These are phyloP conservation scores for Coracias cyanogaster DNA, from an alignment of 2,797 vertebrate genomes.

Conservation along the genomic window DNA sequence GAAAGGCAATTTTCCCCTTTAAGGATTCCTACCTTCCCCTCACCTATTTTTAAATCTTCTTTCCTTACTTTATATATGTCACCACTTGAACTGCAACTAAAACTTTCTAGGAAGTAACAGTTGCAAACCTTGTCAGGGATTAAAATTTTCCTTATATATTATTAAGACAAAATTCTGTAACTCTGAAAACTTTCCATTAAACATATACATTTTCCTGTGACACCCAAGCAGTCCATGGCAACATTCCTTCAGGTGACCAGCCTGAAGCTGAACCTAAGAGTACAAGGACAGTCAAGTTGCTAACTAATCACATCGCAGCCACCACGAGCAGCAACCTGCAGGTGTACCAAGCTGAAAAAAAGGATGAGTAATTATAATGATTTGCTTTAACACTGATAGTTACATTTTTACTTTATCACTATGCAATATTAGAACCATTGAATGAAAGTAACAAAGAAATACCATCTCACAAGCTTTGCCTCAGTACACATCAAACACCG, in stretches of 20 bases:
- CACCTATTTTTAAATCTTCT: neutral
- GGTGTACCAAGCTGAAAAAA: neutral
- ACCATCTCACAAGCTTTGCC: neutral
- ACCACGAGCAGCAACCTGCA: neutral
- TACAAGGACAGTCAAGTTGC: fast-evolving
- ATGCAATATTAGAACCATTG: neutral
- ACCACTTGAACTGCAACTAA: neutral
- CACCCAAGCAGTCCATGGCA: neutral
- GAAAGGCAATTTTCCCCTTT: neutral
- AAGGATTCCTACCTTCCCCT: neutral
- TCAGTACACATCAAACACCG: neutral
- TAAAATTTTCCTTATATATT: neutral
- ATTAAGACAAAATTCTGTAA: neutral
- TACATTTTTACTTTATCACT: neutral
- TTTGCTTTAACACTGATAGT: neutral
- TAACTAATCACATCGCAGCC: neutral
- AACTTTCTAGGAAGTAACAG: neutral
- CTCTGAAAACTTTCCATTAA: neutral
- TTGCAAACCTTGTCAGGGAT: neutral
- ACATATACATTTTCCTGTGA: neutral
- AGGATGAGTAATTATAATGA: neutral
- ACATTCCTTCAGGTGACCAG: neutral
- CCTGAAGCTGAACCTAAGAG: neutral
- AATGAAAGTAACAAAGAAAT: neutral
- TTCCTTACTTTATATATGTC: neutral